Conservation (phyloP, 2,888 invertebrate species). For the Acrobasis repandana region DNA sequence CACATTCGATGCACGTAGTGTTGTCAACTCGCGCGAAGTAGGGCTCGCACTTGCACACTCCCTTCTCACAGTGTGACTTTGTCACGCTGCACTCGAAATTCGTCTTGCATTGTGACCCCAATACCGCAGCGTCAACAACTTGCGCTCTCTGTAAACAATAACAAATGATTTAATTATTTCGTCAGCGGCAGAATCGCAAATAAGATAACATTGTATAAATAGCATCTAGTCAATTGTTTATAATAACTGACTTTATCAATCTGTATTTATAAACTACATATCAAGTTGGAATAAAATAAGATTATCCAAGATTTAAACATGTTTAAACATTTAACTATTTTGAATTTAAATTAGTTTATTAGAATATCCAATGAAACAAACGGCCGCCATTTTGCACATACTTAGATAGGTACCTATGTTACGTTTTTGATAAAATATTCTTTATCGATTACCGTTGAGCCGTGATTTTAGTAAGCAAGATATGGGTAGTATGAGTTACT, state of each 20-base stretch:
- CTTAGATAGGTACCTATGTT: no score
- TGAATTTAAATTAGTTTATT: no score
- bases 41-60: constrained; percentile 91
- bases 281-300: no score
- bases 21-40: constrained; percentile 91
- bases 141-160: constrained; percentile 54
- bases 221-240: not conserved
- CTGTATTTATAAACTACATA: not conserved
- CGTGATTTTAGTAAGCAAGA: no score
- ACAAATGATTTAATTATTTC: constrained; percentile 25
- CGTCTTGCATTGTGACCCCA: constrained; percentile 85
- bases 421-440: no score
- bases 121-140: constrained; percentile 47
- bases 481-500: no score
- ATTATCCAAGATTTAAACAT: no score
- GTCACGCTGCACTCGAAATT: constrained; percentile 86
- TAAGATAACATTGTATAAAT: constrained; percentile 6
- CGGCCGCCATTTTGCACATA: no score
- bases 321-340: no score
- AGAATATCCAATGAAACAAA: no score
- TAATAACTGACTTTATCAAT: not conserved
- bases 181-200: not conserved
- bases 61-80: constrained; percentile 86
- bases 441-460: no score
- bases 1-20: constrained; percentile 92